Evolutionary conservation across 2,888 invertebrate species (phyloP).

Genomic region (Biston betularia): DNA sequence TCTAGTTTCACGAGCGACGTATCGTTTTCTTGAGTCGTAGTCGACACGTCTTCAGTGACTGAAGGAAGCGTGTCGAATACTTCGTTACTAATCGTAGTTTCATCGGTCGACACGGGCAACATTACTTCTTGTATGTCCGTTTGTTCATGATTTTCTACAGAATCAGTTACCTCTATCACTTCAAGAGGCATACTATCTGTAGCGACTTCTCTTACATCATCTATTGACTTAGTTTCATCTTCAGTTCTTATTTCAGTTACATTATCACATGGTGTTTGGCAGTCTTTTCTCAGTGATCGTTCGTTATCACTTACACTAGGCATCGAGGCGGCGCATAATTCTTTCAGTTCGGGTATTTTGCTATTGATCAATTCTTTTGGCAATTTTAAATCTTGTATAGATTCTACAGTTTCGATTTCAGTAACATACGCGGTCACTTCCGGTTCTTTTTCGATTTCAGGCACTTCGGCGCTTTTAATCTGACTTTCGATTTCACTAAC

Average conservation of each 20-base stretch:
- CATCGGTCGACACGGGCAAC: conserved; percentile 54
- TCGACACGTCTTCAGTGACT: conserved; percentile 42
- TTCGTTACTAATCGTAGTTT: conserved; percentile 43
- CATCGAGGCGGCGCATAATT: conserved; percentile 75
- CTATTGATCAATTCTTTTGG: conserved; percentile 76
- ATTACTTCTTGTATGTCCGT: conserved; percentile 47
- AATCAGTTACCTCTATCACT: conserved; percentile 55
- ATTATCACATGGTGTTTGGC: conserved; percentile 78
- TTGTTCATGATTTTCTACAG: conserved; percentile 37
- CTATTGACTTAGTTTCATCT: conserved; percentile 80
- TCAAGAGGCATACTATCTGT: conserved; percentile 50
- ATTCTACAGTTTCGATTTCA: conserved; percentile 39
- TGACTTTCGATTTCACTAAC: conserved; percentile 48
- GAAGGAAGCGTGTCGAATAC: conserved; percentile 44
- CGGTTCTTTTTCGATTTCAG: conserved; percentile 12
- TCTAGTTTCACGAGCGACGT: conserved; percentile 39
- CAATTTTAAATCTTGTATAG: conserved; percentile 63
- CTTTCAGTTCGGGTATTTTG: conserved; percentile 74
- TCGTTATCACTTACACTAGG: conserved; percentile 76
- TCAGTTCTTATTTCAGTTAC: conserved; percentile 70
- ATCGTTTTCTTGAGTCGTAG: conserved; percentile 37
- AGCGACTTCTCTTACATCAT: conserved; percentile 61
- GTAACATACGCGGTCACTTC: conserved; percentile 13
- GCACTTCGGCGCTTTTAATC: conserved; percentile 14
- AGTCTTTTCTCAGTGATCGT: conserved; percentile 78